A percentile compares a stretch with the other conserved stretches of the same genome.
phyloP scores from a whole-genome alignment of 1,140 invertebrate species.

The Hyphantria cunea region DNA sequence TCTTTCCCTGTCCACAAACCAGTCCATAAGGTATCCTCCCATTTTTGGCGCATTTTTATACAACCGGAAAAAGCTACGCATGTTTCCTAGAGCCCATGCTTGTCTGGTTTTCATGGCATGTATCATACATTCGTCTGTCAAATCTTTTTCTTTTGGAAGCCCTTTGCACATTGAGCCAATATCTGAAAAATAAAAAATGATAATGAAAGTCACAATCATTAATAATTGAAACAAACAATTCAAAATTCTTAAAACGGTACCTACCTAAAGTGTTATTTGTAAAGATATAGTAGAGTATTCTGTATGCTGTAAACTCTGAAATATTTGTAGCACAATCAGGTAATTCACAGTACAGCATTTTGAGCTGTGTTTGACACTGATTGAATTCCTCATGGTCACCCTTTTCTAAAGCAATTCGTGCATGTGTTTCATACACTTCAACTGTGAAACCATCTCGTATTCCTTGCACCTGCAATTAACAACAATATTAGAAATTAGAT shows the following conservation, averaged over 20 bases:
- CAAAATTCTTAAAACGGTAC: slow-evolving; percentile 32
- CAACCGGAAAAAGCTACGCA: slow-evolving; percentile 95
- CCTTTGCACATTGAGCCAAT: slow-evolving; percentile 94
- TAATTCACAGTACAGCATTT: slow-evolving; percentile 92
- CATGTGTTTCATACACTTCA: slow-evolving; percentile 99
- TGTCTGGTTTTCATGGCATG: slow-evolving; percentile 94
- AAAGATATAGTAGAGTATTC: slow-evolving; percentile 98
- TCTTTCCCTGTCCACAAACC: slow-evolving; percentile 96
- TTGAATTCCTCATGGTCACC: slow-evolving; percentile 99
- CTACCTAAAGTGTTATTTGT: slow-evolving; percentile 97
- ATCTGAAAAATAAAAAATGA: slow-evolving; percentile 86
- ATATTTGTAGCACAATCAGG: slow-evolving; percentile 86
- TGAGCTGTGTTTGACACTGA: slow-evolving; percentile 98
- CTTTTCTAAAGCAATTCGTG: slow-evolving; percentile 97
- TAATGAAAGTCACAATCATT: slow-evolving; percentile 10
- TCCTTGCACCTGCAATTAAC: slow-evolving; percentile 91
- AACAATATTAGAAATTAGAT: background rate
- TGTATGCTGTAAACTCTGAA: slow-evolving; percentile 97
- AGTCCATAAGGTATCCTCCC: slow-evolving; percentile 98
- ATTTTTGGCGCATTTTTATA: slow-evolving; percentile 95
- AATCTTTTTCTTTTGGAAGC: slow-evolving; percentile 89
- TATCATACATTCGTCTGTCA: slow-evolving; percentile 90
- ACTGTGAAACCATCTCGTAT: slow-evolving; percentile 96
- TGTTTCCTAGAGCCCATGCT: slow-evolving; percentile 96
- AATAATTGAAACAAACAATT: no score